Evolutionary conservation across 1,140 invertebrate species (phyloP), one percentile per base, ranked within the genome.

Genomic region (Drosophila auraria): DNA sequence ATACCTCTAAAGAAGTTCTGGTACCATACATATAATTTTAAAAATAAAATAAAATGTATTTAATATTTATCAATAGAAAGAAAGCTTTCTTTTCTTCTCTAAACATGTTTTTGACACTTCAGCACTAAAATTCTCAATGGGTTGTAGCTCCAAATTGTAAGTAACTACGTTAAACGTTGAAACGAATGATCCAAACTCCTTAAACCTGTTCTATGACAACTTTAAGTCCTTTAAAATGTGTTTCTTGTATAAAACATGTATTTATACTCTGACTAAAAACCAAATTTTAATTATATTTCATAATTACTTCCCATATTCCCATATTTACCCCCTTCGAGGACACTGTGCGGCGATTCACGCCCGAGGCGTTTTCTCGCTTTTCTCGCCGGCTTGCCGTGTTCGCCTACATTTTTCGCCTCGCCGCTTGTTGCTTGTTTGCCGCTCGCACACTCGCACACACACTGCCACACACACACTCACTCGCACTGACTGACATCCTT

Each of bases 351-450:
- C 80, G 60, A 83, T 61, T 66, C 42, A 50, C 23, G 33, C 57
- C 44, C 57, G 51, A 71, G 68, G 58, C 61, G 20, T 14, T 33
- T 54, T 56, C 69, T 63, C 69, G 36, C 44, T 36, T 72, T 69
- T 83, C 82, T 78, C 80, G 69, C 78, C 64, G 74, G 74, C 68
- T 62, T 60, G 45, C 59, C 51, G 66, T 49, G 50, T 42, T 65
- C 40, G 44, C 42, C 64, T 45, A 47, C 30, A 72, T 79, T 49
- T 68, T 66, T 56, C 63, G 59, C 50, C 51, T 66, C 66, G 78
- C 78, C 79, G 83, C 83, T 89, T 89, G 84, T 89, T 89, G 84
- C 86, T 89, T 79, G 69, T 54, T 66, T 78, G 54, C 73, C 36
- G 40, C 53, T 36, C 25, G 51, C 17, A 54, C 51, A 36, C 14